phyloP scores from a whole-genome alignment of 1,140 invertebrate genomes.

The Pseudachorutes palmiensis region DNA sequence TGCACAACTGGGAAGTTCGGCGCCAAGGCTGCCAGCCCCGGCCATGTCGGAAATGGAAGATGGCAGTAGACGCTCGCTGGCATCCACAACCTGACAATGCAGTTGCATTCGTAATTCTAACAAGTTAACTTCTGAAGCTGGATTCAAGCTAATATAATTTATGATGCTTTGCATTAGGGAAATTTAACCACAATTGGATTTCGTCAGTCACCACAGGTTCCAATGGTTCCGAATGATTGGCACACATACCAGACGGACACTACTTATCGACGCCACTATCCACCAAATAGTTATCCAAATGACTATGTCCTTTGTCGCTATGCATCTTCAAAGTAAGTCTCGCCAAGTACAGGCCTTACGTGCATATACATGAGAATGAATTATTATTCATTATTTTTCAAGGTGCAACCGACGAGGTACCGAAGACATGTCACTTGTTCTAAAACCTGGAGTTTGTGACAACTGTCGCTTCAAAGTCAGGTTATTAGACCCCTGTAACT shows the following conservation, averaged over 20 bases:
- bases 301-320: constrained; percentile 26
- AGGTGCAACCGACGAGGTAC: constrained; percentile 8
- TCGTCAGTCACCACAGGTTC: constrained; percentile 30
- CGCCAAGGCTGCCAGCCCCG: constrained; percentile 23
- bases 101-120: constrained; percentile 21
- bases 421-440: constrained; percentile 18
- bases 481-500: not conserved
- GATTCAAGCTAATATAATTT: not conserved
- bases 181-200: constrained; percentile 31
- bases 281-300: constrained; percentile 21
- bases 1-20: constrained; percentile 36
- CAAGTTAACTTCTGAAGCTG: not conserved
- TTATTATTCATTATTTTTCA: not conserved
- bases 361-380: not conserved
- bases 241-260: constrained; percentile 26
- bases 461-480: not conserved
- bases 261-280: constrained; percentile 12
- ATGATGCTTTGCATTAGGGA: constrained; percentile 16
- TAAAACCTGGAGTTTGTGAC: constrained; percentile 17
- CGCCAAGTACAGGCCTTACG: not conserved
- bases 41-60: constrained; percentile 23
- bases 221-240: constrained; percentile 35
- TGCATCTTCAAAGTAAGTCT: constrained; percentile 18
- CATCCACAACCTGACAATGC: constrained; percentile 29
- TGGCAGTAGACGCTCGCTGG: constrained; percentile 21